Evolutionary conservation across 2,888 invertebrate genomes (phyloP), one percentile per base, ranked within the genome.

Genomic region (Acronicta aceris): DNA sequence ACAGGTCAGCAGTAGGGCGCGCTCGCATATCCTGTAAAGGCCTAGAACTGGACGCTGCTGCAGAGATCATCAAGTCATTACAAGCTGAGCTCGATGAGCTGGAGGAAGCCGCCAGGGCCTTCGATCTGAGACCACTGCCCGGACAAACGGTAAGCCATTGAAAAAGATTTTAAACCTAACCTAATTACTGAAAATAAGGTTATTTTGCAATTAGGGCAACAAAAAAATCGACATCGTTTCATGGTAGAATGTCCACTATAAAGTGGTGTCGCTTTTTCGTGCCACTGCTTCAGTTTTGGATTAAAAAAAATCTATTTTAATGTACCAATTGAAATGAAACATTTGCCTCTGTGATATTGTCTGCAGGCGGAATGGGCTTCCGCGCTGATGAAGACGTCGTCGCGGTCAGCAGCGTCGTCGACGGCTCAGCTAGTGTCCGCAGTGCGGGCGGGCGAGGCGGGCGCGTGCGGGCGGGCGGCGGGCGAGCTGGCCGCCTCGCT

Each of bases 371-470:
- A 96, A 64, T 95, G 95, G 84, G 95, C 95, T 0, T 92, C 93
- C 0, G 53, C 73, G 0, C 92, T 92, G 0, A 81, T 96, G 66
- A 89, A 90, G 25, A 87, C 88, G 1, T 91, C 95, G 0, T 90
- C 93, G 1, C 98, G 98, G 86, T 95, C 96, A 46, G 97, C 98
- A 0, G 98, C 97, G 53, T 97, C 98, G 50, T 96, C 97, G 41
- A 96, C 98, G 80, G 98, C 98, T 5, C 98, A 98, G 84, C 93
- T 99, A 59, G 95, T 98, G 54, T 98, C 98, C 15, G 98, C 98
- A 0, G 97, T 98, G 16, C 96, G 97, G 12, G 97, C 97, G 87
- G 97, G 97, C 5, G 98, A 98, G 87, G 96, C 97, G 62, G 96
- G 95, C 76, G 98, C 97, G 79, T 77, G 97, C 83, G 82, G 97